A percentile compares a stretch with the other conserved stretches of the same genome.
phyloP scores from a whole-genome alignment of 2,888 invertebrate species.

The Darwinula stevensoni region DNA sequence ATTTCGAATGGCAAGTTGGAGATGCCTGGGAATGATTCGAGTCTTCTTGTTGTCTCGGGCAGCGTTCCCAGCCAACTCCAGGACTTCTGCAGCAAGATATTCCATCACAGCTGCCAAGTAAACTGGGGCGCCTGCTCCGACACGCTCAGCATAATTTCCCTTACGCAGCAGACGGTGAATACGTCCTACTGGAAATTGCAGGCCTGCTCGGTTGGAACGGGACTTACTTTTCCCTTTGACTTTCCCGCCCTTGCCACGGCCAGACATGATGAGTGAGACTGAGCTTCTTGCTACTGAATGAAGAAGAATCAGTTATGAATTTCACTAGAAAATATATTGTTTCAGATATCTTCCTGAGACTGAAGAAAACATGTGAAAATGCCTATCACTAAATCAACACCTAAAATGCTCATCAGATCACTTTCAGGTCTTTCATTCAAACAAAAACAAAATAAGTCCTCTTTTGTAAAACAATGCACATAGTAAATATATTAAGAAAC shows the following conservation, averaged over 20 bases:
- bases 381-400: no score
- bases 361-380: no score
- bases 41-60: conserved; percentile 20
- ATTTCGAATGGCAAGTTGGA: conserved; percentile 19
- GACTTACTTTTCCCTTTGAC: conserved; percentile 19
- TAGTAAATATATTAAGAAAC: no score
- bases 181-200: conserved; percentile 9
- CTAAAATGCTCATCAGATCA: no score
- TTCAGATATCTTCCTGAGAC: no score
- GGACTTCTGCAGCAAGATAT: conserved; percentile 20
- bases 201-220: conserved; percentile 14
- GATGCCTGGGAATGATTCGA: conserved; percentile 18
- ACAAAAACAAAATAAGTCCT: no score
- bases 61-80: conserved; percentile 20
- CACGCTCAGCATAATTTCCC: conserved; percentile 12
- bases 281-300: no score
- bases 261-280: no score
- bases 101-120: conserved; percentile 18
- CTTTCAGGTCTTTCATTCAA: no score
- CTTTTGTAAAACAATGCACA: no score
- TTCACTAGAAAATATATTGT: no score
- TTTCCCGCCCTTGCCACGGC: conserved; percentile 17
- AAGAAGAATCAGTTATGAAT: no score
- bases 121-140: conserved; percentile 14
- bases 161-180: conserved; percentile 11